These are phyloP conservation scores for Clarias macrocephalus DNA, from an alignment of 2,113 vertebrate species.

Conservation along the genomic window DNA sequence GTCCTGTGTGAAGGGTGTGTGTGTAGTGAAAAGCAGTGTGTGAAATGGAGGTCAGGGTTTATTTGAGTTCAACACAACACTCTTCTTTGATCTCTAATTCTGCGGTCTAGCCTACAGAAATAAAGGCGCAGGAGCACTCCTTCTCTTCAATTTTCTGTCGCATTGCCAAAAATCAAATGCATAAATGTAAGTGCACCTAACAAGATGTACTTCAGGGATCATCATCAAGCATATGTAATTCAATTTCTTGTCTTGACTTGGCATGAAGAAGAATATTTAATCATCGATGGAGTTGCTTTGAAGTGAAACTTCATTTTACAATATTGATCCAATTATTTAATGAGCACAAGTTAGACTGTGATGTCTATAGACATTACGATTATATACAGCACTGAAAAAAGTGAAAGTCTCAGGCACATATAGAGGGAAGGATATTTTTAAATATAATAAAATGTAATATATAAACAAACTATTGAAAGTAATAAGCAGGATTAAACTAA, in stretches of 20 bases:
- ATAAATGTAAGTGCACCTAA: conserved; percentile 42
- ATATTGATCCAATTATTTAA: conserved; percentile 54
- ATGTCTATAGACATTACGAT: conserved; percentile 12
- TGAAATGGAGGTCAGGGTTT: neutral
- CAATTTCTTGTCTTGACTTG: conserved; percentile 9
- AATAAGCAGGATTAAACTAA: too few species aligned
- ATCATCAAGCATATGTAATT: conserved; percentile 20
- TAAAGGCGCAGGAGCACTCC: conserved; percentile 21
- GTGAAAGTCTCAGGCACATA: too few species aligned
- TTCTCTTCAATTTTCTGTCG: conserved; percentile 42
- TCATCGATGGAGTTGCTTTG: conserved; percentile 39
- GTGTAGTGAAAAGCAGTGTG: neutral
- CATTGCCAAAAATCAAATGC: conserved; percentile 35
- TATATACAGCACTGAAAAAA: neutral
- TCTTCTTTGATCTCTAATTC: conserved; percentile 50
- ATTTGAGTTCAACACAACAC: conserved; percentile 12
- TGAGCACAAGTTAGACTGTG: neutral
- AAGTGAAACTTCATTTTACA: conserved; percentile 25
- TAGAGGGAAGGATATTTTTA: too few species aligned
- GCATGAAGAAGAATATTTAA: conserved; percentile 20
- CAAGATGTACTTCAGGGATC: conserved; percentile 44
- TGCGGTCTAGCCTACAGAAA: conserved; percentile 11
- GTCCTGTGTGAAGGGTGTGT: neutral
- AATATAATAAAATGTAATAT: too few species aligned
- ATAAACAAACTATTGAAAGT: too few species aligned